Evolutionary conservation across 2,113 vertebrate species (phyloP).

Genomic region (Phrynocephalus versicolor): DNA sequence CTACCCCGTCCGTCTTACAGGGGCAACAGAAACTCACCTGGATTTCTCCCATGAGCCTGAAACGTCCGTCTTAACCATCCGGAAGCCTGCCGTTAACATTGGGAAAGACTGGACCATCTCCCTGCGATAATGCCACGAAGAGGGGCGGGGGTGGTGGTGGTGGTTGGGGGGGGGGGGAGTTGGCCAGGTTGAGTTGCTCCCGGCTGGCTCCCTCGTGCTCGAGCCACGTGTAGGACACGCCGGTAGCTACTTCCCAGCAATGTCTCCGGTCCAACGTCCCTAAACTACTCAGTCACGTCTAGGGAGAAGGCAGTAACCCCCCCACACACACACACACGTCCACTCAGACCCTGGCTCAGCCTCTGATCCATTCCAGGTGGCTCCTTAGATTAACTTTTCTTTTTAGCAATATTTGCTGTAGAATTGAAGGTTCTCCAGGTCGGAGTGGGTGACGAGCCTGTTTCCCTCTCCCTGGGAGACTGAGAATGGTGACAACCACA

Average conservation of each 20-base stretch:
- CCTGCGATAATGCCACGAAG: constrained; percentile 75
- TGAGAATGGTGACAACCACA: neutral
- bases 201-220: neutral
- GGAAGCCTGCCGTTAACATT: constrained; percentile 84
- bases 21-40: constrained; percentile 72
- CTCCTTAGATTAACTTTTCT: constrained; percentile 8
- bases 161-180: neutral
- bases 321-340: no score
- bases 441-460: neutral
- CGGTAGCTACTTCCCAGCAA: neutral
- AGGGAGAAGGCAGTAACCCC: no score
- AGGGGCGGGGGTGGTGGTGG: neutral
- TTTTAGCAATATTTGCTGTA: constrained; percentile 40
- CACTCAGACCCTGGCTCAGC: neutral
- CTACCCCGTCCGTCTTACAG: constrained; percentile 56
- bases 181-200: neutral
- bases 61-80: constrained; percentile 81
- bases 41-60: constrained; percentile 84
- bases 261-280: neutral
- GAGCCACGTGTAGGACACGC: no score
- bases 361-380: neutral
- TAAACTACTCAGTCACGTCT: neutral
- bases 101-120: constrained; percentile 82
- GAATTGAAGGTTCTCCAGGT: neutral
- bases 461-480: neutral